Evolutionary conservation across 2,888 invertebrate genomes (phyloP), one percentile per base, ranked within the genome.

Genomic region (Andrena bucephala): DNA sequence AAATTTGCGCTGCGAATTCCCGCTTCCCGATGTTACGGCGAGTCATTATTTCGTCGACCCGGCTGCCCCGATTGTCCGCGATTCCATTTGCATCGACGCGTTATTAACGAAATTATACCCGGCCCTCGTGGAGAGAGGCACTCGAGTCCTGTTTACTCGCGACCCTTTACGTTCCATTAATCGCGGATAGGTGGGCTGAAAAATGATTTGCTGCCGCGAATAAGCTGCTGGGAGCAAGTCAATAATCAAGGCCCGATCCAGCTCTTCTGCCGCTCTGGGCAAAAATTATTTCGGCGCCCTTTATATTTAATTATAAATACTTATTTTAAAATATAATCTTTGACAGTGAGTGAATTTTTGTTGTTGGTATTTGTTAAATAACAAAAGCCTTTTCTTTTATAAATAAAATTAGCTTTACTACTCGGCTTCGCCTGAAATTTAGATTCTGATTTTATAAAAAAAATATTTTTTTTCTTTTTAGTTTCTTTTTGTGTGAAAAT

Each of bases 51-150:
- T 67, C 29, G 59, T n/a, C 52, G n/a, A 48, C 4, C 16, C n/a
- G 13, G 42, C 67, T 27, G 62, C 36, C 50, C 57, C 81, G 72
- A 81, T 81, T 57, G 80, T 48, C 54, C 80, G 13, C 65, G 60
- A 60, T 72, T 71, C 77, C 81, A 73, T 80, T 80, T 59, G 81
- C 81, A 73, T 54, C 67, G 54, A 81, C 67, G 57, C 57, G 73
- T 80, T 81, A 81, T 81, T 81, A 81, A 81, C 81, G 63, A 81
- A 80, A 81, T 81, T 81, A 81, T 81, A 68, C 80, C 68, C 72
- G 73, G 68, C 2, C 57, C 36, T 63, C 57, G 80, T 16, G 48
- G 29, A 36, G 33, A 20, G 33, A 27, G 54, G 54, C 50, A 27
- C 62, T 80, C 52, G 66, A 33, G n/a, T 4, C 42, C 4, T 16